Conservation (phyloP, 2,113 vertebrate genomes). For the Siniperca knerii region DNA sequence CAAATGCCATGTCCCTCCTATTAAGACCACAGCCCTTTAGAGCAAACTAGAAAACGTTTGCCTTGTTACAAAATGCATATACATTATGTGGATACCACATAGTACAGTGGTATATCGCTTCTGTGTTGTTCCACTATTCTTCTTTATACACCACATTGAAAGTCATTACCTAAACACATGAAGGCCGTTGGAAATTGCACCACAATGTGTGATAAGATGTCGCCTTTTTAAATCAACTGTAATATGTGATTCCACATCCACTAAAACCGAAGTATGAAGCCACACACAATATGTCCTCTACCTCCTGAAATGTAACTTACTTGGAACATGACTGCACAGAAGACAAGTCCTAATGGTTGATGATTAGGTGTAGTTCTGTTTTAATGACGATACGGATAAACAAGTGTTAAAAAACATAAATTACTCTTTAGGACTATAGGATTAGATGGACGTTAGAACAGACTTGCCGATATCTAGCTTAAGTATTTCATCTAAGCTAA, state of each 20-base stretch:
- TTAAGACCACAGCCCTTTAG: background rate
- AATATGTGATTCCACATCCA: background rate
- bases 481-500: background rate
- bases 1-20: constrained; percentile 74
- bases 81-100: background rate
- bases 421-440: too few relatives aligned
- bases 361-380: background rate
- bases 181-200: background rate
- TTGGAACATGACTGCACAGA: background rate
- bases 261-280: background rate
- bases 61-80: background rate
- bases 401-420: background rate
- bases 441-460: background rate
- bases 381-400: background rate
- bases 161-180: background rate
- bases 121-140: too few relatives aligned
- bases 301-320: background rate
- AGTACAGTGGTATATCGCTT: background rate
- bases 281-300: background rate
- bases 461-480: background rate
- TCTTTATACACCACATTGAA: background rate
- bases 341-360: background rate
- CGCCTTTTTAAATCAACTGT: background rate
- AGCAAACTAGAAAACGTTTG: background rate
- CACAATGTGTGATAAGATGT: background rate